Conservation (phyloP, 1,140 invertebrate species). For the Nasonia vitripennis region DNA sequence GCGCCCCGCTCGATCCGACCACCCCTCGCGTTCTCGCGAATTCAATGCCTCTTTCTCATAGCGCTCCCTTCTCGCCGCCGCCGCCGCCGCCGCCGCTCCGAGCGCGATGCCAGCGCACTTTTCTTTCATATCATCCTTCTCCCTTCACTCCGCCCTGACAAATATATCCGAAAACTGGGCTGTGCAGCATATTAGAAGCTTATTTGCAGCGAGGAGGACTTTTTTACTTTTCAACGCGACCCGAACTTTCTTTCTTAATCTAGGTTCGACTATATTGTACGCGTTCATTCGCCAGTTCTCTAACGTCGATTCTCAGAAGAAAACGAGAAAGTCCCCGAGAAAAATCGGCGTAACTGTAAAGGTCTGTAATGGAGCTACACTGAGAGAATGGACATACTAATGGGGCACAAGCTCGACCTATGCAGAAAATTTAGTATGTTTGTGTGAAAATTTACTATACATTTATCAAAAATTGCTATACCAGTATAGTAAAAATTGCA, state of each 20-base stretch:
- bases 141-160: conserved; percentile 41
- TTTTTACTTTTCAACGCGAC: too few species aligned
- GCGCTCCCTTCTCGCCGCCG: conserved; percentile 1
- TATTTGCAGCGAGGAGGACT: conserved; percentile 19
- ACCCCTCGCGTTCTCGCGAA: conserved; percentile 22
- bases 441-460: too few species aligned
- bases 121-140: conserved; percentile 43
- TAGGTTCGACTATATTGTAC: too few species aligned
- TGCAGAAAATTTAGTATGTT: too few species aligned
- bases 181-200: conserved; percentile 39
- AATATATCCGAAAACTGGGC: conserved; percentile 45
- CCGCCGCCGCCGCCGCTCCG: neutral
- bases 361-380: neutral
- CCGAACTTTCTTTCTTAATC: too few species aligned
- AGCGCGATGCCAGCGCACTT: neutral
- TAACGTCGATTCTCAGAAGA: too few species aligned
- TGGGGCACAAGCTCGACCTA: too few species aligned
- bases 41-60: conserved; percentile 43
- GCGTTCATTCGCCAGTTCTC: too few species aligned
- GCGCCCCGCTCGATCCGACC: neutral
- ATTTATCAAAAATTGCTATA: too few species aligned
- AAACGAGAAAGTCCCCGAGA: neutral
- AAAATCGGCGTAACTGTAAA: conserved; percentile 28
- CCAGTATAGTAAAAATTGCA: too few species aligned
- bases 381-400: too few species aligned